Evolutionary conservation across 1,140 invertebrate species (phyloP).

Genomic region (Drosophila serrata): DNA sequence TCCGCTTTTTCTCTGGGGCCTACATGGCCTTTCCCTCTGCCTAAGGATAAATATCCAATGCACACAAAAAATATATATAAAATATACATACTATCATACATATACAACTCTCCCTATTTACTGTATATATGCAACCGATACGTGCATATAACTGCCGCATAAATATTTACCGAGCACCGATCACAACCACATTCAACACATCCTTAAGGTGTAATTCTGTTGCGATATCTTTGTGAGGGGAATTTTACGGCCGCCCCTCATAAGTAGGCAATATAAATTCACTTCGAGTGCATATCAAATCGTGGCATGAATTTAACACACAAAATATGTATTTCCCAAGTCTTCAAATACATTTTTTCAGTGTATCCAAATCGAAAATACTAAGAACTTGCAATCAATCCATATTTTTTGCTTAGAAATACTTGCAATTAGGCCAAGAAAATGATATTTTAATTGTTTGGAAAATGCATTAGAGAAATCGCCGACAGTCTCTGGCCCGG

Average conservation of each 20-base stretch:
- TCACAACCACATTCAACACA: slow-evolving; percentile 1
- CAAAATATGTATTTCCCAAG: background rate
- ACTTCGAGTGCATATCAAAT: slow-evolving; percentile 32
- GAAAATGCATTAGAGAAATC: background rate
- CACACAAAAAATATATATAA: slow-evolving; percentile 1
- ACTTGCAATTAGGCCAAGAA: background rate
- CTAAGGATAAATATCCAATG: slow-evolving; percentile 21
- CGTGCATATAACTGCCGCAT: slow-evolving; percentile 23
- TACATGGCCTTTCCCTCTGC: slow-evolving; percentile 23
- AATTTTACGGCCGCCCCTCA: slow-evolving; percentile 15
- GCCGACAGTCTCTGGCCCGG: background rate
- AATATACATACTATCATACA: background rate
- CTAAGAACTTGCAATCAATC: background rate
- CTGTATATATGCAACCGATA: slow-evolving; percentile 13
- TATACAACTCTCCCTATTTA: background rate
- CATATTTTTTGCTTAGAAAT: background rate
- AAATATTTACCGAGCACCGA: slow-evolving; percentile 21
- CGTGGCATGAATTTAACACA: slow-evolving; percentile 17
- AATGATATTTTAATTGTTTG: background rate
- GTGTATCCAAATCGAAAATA: background rate
- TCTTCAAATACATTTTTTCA: background rate
- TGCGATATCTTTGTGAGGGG: background rate
- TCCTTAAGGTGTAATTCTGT: slow-evolving; percentile 20
- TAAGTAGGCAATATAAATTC: slow-evolving; percentile 55
- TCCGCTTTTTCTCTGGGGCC: slow-evolving; percentile 45